Evolutionary conservation across 2,888 invertebrate genomes (phyloP), one percentile per base, ranked within the genome.

Genomic region (Apotomis turbidana): DNA sequence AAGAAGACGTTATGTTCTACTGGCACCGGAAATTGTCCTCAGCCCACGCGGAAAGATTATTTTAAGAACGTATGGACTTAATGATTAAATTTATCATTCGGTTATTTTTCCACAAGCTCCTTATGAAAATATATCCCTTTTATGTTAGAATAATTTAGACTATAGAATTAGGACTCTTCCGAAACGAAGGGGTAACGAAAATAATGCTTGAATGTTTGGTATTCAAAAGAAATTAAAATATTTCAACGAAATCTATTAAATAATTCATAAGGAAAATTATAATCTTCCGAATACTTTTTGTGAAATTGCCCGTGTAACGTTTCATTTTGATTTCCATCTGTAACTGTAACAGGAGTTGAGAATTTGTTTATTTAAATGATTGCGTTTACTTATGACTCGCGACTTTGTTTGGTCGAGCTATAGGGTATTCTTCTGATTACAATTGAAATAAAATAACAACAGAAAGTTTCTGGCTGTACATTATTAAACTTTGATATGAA

Each of bases 191-290:
- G 57, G 66, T 66, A 66, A 66, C 46, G 46, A 57, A 36, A 66
- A 66, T 57, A 66, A 57, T 46, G 55, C 10, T 27, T 5, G 44
- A n/a, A 66, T 55, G 57, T 57, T 57, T 66, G 55, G 27, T 55
- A 66, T 66, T 66, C 55, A 57, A 66, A 66, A 46, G 66, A 66
- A 66, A 66, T 66, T 66, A 66, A 64, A 66, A 66, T 66, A 55
- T 66, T 66, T 55, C 44, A 27, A 12, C 41, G 12, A 64, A 55
- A 55, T 55, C 55, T 66, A 55, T 66, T 66, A 57, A 66, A 66
- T 66, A 57, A 66, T 66, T 66, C 66, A 66, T 66, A 57, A 8
- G 55, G 66, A 46, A 57, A 55, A 57, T 66, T 66, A 27, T 66
- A 46, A 66, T 64, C 46, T 57, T 57, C 27, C 12, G 44, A 46